phyloP scores from a whole-genome alignment of 2,888 invertebrate species.

The Caenorhabditis wallacei region DNA sequence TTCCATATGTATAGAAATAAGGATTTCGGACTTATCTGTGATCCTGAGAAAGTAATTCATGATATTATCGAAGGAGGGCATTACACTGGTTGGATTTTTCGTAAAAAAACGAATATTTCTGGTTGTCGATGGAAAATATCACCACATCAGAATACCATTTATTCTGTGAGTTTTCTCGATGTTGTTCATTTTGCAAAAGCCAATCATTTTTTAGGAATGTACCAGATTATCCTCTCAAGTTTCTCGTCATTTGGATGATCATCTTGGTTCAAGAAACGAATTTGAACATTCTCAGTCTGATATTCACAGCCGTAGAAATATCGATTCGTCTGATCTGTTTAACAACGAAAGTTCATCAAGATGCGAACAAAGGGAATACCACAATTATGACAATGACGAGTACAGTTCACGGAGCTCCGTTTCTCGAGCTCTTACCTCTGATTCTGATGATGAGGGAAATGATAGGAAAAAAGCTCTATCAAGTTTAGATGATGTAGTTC shows the following conservation, averaged over 20 bases:
- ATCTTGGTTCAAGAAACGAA: neutral
- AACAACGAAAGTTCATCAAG: neutral
- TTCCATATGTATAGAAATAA: neutral
- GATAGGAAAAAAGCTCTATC: neutral
- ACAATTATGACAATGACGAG: neutral
- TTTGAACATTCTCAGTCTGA: neutral
- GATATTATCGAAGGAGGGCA: too few relatives aligned
- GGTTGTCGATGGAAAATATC: neutral
- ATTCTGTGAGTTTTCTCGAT: neutral
- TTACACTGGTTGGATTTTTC: neutral
- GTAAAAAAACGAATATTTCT: neutral
- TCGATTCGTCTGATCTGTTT: neutral
- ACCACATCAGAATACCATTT: neutral
- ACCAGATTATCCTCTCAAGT: neutral
- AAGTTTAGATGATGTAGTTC: slow-evolving; percentile 3
- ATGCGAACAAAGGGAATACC: neutral
- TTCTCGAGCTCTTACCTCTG: slow-evolving; percentile 3
- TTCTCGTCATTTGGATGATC: neutral
- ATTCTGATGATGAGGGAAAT: neutral
- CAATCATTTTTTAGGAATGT: neutral
- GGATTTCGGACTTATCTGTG: slow-evolving; percentile 2
- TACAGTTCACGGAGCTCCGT: neutral
- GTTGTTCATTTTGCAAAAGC: neutral
- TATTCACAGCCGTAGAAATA: neutral
- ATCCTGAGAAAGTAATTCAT: neutral